A percentile compares a stretch with the other conserved stretches of the same genome.
These are phyloP conservation scores for Chaetogeoica ovagalla DNA, from an alignment of 2,888 invertebrate genomes.

Conservation along the genomic window DNA sequence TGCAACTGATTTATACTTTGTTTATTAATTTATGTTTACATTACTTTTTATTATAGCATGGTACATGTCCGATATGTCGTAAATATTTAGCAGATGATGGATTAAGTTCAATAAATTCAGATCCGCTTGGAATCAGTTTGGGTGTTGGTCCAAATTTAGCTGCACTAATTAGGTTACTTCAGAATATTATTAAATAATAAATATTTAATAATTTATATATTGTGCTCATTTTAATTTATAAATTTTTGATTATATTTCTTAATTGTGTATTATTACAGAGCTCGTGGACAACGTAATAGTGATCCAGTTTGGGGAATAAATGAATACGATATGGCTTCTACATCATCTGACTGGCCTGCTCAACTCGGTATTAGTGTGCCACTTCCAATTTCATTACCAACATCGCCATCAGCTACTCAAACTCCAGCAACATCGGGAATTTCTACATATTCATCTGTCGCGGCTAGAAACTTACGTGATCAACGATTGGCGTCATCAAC, in stretches of 20 bases:
- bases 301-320: constrained; percentile 43
- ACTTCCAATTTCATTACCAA: constrained; percentile 18
- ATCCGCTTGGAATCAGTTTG: constrained; percentile 55
- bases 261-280: constrained; percentile 11
- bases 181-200: not conserved
- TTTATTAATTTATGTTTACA: too few species aligned
- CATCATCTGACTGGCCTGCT: constrained; percentile 47
- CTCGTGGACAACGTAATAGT: constrained; percentile 36
- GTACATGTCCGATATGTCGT: constrained; percentile 93
- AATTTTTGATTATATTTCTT: constrained; percentile 1
- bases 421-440: constrained; percentile 37
- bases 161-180: constrained; percentile 57
- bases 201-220: not conserved
- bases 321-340: constrained; percentile 43
- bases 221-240: not conserved
- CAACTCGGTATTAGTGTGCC: constrained; percentile 42
- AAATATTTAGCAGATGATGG: constrained; percentile 69
- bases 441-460: constrained; percentile 45
- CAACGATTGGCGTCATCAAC: constrained; percentile 30
- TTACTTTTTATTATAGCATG: constrained; percentile 66
- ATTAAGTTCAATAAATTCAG: constrained; percentile 56
- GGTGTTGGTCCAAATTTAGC: constrained; percentile 57
- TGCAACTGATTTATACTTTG: too few species aligned
- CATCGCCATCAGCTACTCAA: constrained; percentile 44
- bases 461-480: constrained; percentile 46